These are phyloP conservation scores for Microtus pennsylvanicus DNA, from an alignment of 2,113 vertebrate species.

Conservation along the genomic window DNA sequence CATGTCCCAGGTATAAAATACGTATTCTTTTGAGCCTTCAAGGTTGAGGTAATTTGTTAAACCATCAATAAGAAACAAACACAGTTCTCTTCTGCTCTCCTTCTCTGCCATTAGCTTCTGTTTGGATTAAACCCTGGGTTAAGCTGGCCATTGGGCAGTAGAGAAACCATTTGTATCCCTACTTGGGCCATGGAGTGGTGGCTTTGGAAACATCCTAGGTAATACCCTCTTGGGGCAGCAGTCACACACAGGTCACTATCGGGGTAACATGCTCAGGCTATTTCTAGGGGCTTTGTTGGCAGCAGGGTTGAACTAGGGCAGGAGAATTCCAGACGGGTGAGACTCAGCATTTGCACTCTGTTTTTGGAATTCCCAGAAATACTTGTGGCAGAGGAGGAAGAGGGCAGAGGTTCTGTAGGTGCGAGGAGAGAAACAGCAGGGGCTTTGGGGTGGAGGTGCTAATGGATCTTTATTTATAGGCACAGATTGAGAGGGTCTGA, in stretches of 20 bases:
- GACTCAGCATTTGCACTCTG: slow-evolving; percentile 49
- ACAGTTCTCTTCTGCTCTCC: neutral
- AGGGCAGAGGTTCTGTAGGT: slow-evolving; percentile 75
- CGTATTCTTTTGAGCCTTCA: neutral
- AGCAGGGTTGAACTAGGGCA: slow-evolving; percentile 53
- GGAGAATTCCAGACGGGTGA: slow-evolving; percentile 55
- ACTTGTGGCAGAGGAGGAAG: slow-evolving; percentile 72
- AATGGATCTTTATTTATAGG: slow-evolving; percentile 79
- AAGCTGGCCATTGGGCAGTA: neutral
- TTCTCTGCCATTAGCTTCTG: neutral
- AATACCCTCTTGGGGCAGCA: neutral
- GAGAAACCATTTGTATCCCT: neutral
- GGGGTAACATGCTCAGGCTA: neutral
- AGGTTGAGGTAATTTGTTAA: neutral
- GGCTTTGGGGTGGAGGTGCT: slow-evolving; percentile 61
- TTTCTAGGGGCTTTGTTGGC: slow-evolving; percentile 27
- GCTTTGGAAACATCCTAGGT: neutral
- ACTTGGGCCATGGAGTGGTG: neutral
- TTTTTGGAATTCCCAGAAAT: slow-evolving; percentile 79
- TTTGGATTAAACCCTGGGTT: neutral
- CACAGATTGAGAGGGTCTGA: slow-evolving; percentile 59
- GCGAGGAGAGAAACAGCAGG: slow-evolving; percentile 77
- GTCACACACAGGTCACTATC: neutral
- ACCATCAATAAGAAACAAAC: neutral
- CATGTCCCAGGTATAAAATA: neutral